These are phyloP conservation scores for Pseudorhombus dupliciocellatus DNA, from an alignment of 2,113 vertebrate species.

Conservation along the genomic window DNA sequence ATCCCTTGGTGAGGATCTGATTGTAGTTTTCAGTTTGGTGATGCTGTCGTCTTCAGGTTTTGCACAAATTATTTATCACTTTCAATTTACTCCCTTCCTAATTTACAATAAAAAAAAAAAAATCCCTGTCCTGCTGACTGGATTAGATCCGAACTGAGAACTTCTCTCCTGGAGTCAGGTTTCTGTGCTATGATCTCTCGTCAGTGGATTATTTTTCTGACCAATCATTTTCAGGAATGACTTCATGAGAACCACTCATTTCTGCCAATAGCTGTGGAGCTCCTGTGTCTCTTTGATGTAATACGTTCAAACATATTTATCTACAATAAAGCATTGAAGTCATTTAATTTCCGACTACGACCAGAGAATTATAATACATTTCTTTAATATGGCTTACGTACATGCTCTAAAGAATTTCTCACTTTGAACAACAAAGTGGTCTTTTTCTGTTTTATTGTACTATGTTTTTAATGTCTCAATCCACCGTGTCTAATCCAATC, in stretches of 20 bases:
- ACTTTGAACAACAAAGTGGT: too few species aligned
- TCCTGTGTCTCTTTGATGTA: background rate
- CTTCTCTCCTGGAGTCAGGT: background rate
- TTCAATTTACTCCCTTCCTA: background rate
- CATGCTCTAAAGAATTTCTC: background rate
- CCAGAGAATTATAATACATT: background rate
- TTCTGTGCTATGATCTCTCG: slow-evolving; percentile 31
- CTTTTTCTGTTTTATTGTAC: too few species aligned
- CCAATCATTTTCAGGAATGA: slow-evolving; percentile 60
- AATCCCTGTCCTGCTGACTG: background rate
- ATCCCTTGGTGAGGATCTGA: background rate
- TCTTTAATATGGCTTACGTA: background rate
- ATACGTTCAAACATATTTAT: background rate
- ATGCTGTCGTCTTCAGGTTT: background rate
- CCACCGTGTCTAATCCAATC: too few species aligned
- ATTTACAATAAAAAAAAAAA: background rate
- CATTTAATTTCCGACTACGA: too few species aligned
- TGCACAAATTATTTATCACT: background rate
- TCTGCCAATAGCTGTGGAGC: slow-evolving; percentile 40
- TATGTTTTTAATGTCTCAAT: too few species aligned
- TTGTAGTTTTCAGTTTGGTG: background rate
- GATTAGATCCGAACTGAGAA: background rate
- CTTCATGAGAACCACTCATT: slow-evolving; percentile 20
- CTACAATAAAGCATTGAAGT: too few species aligned
- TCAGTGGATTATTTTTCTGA: slow-evolving; percentile 36